Base-by-base conservation (phyloP, 2,888 invertebrate genomes). In the Drymonia ruficornis region DNA sequence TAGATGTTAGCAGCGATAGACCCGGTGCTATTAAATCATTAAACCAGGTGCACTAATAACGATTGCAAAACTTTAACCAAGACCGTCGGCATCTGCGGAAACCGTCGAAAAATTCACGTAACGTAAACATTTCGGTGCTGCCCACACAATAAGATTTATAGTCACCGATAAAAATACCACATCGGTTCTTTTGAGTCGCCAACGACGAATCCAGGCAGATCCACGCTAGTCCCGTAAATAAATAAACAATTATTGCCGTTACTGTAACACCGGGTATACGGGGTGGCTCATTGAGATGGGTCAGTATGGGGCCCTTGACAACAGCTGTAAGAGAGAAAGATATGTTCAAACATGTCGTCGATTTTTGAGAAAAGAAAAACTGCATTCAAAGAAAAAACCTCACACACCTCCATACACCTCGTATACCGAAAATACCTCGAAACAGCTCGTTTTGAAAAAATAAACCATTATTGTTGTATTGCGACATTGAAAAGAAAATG, bases 91-190 rank as follows among this genome's bases (percentile, higher is more conserved):
- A 59, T 62, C 57, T 69, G 53, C 63, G 64, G 65, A 77, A 78
- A 73, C 66, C 62, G 61, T 73, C 70, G 62, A 72, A 76, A 78
- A 77, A 77, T 78, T 71, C 63, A 70, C 71, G 73, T 79, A 81
- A 77, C 80, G 78, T 82, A 85, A 86, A 85, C 83, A 83, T 52
- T 63, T 66, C 67, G 53, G 52, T 56, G 52, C 81, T 68, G 67
- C 89, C 87, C 87, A 89, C 89, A 89, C 89, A 87, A 87, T 83
- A 74, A 82, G 84, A 89, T 88, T 87, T 86, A 88, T 86, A 79
- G 76, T 84, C 83, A 77, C 72, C 78, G 83, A 85, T 84, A 85
- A 85, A 89, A 89, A 88, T 88, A 88, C 86, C 85, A 58, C 85
- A 80, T 76, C 65, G 78, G 75, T 80, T 82, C 78, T 81, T 82